Percentiles rank a stretch among this genome's conserved stretches.
These are phyloP conservation scores for Galerucella pusilla DNA, from an alignment of 2,888 invertebrate genomes.

Conservation along the genomic window DNA sequence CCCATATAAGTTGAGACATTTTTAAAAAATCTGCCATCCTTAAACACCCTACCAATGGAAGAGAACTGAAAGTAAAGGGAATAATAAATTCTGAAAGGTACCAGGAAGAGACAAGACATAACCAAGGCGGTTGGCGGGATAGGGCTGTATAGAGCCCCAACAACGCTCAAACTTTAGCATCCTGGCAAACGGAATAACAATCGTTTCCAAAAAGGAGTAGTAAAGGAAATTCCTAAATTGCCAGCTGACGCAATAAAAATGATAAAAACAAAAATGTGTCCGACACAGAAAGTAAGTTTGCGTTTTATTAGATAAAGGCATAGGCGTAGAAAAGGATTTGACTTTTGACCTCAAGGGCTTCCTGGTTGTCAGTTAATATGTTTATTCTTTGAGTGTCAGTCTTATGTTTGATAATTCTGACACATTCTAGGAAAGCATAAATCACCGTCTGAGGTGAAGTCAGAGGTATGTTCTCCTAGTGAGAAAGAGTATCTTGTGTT, in stretches of 20 bases:
- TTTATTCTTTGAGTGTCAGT: too few relatives aligned
- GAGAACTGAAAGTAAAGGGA: slow-evolving; percentile 55
- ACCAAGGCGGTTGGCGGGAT: slow-evolving; percentile 52
- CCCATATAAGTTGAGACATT: too few relatives aligned
- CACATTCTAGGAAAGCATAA: too few relatives aligned
- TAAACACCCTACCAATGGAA: neutral
- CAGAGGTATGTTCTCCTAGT: too few relatives aligned
- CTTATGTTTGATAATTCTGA: too few relatives aligned
- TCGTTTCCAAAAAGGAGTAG: slow-evolving; percentile 47
- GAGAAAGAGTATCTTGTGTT: too few relatives aligned
- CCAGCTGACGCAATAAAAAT: slow-evolving; percentile 57
- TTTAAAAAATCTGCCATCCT: neutral
- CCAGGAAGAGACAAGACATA: slow-evolving; percentile 54
- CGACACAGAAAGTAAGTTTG: slow-evolving; percentile 53
- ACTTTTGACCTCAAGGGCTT: too few relatives aligned
- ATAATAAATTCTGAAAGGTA: slow-evolving; percentile 59
- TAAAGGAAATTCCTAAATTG: slow-evolving; percentile 53
- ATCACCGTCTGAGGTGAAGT: too few relatives aligned
- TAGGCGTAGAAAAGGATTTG: slow-evolving; percentile 17
- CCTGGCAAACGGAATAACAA: slow-evolving; percentile 57
- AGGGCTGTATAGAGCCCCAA: slow-evolving; percentile 12
- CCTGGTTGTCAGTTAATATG: too few relatives aligned
- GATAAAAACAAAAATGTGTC: slow-evolving; percentile 58
- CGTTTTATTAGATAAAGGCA: slow-evolving; percentile 24
- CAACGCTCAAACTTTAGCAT: slow-evolving; percentile 35